phyloP scores from a whole-genome alignment of 2,113 vertebrate genomes.

The Bubo bubo region DNA sequence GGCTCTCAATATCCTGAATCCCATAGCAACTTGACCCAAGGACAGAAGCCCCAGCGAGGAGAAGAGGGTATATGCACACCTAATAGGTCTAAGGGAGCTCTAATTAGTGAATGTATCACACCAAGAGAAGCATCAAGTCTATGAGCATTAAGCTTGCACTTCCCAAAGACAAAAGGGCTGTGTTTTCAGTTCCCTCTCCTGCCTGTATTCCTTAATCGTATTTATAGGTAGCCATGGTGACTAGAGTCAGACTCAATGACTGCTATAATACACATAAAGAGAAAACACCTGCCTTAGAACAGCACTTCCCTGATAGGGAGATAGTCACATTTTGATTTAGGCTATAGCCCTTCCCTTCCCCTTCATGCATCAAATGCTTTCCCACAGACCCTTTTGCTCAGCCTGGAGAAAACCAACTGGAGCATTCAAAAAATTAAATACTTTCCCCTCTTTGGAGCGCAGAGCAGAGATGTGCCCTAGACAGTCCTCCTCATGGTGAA shows the following conservation, averaged over 20 bases:
- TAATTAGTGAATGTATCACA: rapidly evolving
- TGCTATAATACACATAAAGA: background rate
- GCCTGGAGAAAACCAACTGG: background rate
- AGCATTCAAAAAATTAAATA: background rate
- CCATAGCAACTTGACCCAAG: background rate
- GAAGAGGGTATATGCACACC: background rate
- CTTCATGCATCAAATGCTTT: background rate
- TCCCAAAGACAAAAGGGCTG: background rate
- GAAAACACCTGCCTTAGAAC: background rate
- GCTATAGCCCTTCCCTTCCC: background rate
- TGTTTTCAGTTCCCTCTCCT: background rate
- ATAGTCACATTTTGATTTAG: background rate
- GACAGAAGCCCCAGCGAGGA: background rate
- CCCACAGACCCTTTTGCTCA: background rate
- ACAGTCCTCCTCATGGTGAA: background rate
- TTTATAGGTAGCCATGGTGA: background rate
- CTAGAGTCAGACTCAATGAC: background rate
- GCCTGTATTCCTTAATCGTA: background rate
- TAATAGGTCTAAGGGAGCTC: background rate
- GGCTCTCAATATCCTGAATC: background rate
- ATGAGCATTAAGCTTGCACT: background rate
- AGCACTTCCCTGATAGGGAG: background rate
- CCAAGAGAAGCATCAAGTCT: background rate
- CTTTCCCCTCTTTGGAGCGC: background rate
- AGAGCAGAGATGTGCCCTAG: background rate